Percentiles rank a stretch among this genome's conserved stretches.
Evolutionary conservation across 2,888 invertebrate species (phyloP).

Genomic region (Graphium colonna): DNA sequence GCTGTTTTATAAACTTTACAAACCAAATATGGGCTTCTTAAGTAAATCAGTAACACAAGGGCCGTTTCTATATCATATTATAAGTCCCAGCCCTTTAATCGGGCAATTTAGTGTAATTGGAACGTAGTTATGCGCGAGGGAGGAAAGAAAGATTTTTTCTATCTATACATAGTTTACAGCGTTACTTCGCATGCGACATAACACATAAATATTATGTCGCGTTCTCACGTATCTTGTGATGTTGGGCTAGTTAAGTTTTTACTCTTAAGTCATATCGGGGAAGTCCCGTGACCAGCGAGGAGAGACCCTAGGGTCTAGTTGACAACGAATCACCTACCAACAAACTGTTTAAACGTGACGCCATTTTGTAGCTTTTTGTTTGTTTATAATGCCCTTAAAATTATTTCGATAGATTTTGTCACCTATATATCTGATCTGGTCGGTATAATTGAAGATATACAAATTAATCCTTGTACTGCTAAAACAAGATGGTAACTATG

Average conservation of each 20-base stretch:
- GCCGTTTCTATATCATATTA: constrained; percentile 69
- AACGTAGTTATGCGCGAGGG: background rate
- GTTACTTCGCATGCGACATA: constrained; percentile 33
- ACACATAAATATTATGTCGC: background rate
- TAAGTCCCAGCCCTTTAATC: background rate
- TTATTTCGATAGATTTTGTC: no score
- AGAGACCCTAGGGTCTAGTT: constrained; percentile 13
- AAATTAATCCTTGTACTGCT: no score
- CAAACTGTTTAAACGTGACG: background rate
- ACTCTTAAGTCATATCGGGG: constrained; percentile 22
- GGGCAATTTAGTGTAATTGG: background rate
- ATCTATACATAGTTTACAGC: background rate
- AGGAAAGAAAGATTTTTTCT: background rate
- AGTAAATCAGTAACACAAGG: constrained; percentile 42
- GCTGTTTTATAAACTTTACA: background rate
- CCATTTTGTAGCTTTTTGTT: no score
- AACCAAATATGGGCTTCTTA: constrained; percentile 55
- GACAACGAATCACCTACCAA: constrained; percentile 64
- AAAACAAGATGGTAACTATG: no score
- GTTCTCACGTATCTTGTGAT: constrained; percentile 56
- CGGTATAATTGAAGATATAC: no score
- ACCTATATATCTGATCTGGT: no score
- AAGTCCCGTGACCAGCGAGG: constrained; percentile 7
- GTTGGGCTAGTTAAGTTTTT: constrained; percentile 64
- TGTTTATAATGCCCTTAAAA: no score